phyloP scores from a whole-genome alignment of 92 coral and sea anemone genomes.

The Blastomussa wellsi region DNA sequence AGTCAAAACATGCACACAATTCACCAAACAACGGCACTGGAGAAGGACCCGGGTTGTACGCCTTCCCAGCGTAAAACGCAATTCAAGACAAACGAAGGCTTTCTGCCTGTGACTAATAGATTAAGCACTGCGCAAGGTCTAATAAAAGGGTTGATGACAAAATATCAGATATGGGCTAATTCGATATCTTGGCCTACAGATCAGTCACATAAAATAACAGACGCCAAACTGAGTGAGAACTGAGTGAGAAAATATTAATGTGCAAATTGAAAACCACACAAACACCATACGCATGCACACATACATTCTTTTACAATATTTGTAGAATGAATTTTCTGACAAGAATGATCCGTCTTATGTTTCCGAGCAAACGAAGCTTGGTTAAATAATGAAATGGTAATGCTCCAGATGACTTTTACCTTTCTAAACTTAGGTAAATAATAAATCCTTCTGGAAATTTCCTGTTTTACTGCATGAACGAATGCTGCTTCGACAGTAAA shows the following conservation, averaged over 20 bases:
- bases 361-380: constrained; percentile 1
- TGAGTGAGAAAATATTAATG: constrained; percentile 20
- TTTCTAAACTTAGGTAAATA: background rate
- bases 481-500: background rate
- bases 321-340: background rate
- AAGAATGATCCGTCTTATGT: background rate
- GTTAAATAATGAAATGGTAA: background rate
- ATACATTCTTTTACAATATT: background rate
- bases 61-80: background rate
- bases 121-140: constrained; percentile 6
- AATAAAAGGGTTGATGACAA: constrained; percentile 31
- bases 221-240: constrained; percentile 24
- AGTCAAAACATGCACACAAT: background rate
- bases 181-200: constrained; percentile 43
- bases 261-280: constrained; percentile 22
- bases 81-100: background rate
- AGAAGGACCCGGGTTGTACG: background rate
- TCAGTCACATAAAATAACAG: constrained; percentile 30
- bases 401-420: background rate
- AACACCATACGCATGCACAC: constrained; percentile 3
- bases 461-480: background rate
- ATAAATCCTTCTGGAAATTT: background rate
- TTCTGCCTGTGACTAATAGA: background rate
- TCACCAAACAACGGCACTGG: background rate
- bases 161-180: constrained; percentile 32